These are phyloP conservation scores for Metellina segmentata DNA, from an alignment of 2,888 invertebrate species.

Conservation along the genomic window DNA sequence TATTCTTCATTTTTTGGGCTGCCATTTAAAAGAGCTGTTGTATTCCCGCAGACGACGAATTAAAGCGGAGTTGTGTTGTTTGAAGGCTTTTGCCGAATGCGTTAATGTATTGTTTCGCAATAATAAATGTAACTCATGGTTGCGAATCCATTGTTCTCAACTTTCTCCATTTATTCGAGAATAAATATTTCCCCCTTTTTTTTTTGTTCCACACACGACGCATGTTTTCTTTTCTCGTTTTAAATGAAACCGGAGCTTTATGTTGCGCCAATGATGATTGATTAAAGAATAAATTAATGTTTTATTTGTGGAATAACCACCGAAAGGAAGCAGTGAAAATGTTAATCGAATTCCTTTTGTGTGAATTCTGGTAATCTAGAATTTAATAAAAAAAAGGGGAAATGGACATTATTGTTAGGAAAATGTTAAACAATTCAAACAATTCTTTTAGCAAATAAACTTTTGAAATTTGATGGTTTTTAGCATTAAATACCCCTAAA, in stretches of 20 bases:
- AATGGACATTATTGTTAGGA: neutral
- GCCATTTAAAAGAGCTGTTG: constrained; percentile 73
- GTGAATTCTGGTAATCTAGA: constrained; percentile 15
- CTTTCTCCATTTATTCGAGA: constrained; percentile 60
- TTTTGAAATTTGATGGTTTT: neutral
- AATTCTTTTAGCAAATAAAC: neutral
- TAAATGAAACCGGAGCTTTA: constrained; percentile 69
- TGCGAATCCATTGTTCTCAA: constrained; percentile 65
- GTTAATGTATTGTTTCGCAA: constrained; percentile 74
- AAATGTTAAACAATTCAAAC: neutral
- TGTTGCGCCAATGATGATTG: constrained; percentile 71
- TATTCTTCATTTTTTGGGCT: constrained; percentile 71
- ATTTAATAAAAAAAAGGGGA: constrained; percentile 15
- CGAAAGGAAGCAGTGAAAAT: constrained; percentile 51
- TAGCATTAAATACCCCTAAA: neutral
- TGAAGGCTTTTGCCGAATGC: constrained; percentile 70
- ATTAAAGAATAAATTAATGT: constrained; percentile 74
- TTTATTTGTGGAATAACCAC: constrained; percentile 51
- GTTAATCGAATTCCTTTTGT: constrained; percentile 69
- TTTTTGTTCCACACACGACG: constrained; percentile 4
- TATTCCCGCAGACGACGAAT: constrained; percentile 67
- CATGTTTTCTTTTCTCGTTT: constrained; percentile 46
- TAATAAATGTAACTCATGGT: constrained; percentile 75
- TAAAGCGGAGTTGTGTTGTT: constrained; percentile 73
- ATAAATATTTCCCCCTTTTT: constrained; percentile 49